phyloP scores from a whole-genome alignment of 1,140 invertebrate genomes.

The Penaeus indicus region DNA sequence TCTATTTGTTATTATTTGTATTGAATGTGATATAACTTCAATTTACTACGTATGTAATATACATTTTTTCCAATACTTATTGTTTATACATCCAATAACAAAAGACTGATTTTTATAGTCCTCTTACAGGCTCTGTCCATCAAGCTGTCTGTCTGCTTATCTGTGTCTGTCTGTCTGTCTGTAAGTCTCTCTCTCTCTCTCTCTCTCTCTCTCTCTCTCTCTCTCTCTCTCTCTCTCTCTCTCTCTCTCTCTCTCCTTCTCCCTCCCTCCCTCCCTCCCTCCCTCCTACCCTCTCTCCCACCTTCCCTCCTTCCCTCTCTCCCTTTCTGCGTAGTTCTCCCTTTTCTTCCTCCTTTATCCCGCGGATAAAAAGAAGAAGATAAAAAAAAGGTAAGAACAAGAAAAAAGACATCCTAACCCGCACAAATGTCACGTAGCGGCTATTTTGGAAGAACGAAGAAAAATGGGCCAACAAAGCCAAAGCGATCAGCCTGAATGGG shows the following conservation, averaged over 20 bases:
- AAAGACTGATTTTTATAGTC: not conserved
- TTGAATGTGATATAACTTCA: too few relatives aligned
- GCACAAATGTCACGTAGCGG: not conserved
- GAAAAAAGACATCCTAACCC: too few relatives aligned
- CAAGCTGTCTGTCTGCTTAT: not conserved
- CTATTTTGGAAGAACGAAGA: not conserved
- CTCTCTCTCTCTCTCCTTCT: not conserved
- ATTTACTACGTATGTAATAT: too few relatives aligned
- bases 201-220: slow-evolving; percentile 17
- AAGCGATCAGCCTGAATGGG: not conserved
- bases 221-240: slow-evolving; percentile 7
- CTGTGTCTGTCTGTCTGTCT: not conserved
- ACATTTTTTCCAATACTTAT: too few relatives aligned
- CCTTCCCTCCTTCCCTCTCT: not conserved
- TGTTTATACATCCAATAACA: too few relatives aligned
- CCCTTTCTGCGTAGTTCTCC: not conserved
- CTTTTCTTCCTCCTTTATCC: too few relatives aligned
- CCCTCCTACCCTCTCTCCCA: too few relatives aligned
- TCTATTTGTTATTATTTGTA: too few relatives aligned
- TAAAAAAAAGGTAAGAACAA: too few relatives aligned
- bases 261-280: not conserved
- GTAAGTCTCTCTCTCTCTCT: not conserved
- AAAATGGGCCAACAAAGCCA: not conserved
- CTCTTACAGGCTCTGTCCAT: not conserved
- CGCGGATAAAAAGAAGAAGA: too few relatives aligned